A percentile compares a stretch with the other conserved stretches of the same genome.
These are phyloP conservation scores for Ditylenchus dipsaci DNA, from an alignment of 1,140 invertebrate species.

Conservation along the genomic window DNA sequence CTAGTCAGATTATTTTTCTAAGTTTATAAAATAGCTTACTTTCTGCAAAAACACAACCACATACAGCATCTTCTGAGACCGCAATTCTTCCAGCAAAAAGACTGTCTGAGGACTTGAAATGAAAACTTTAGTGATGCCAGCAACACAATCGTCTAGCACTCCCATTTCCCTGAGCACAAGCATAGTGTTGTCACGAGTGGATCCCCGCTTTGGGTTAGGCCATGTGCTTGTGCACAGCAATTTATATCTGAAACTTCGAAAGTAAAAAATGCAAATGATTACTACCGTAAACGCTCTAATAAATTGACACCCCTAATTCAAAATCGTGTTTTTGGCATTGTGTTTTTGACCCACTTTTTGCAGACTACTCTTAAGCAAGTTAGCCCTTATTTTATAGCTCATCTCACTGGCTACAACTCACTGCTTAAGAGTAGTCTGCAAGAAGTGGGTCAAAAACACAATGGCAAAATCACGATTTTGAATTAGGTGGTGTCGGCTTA, in stretches of 20 bases:
- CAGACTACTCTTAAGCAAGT: too few species aligned
- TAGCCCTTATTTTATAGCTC: too few species aligned
- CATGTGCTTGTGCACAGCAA: constrained; percentile 88
- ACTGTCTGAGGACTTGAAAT: constrained; percentile 82
- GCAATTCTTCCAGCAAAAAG: constrained; percentile 76
- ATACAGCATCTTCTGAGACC: constrained; percentile 70
- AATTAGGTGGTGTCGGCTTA: too few species aligned
- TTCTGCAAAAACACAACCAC: constrained; percentile 89
- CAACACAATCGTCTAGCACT: constrained; percentile 78
- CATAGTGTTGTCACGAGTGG: constrained; percentile 74
- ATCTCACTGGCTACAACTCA: too few species aligned
- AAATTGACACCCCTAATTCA: too few species aligned
- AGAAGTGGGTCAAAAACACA: too few species aligned
- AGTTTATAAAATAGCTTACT: constrained; percentile 58
- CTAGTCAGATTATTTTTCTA: too few species aligned
- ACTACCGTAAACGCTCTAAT: too few species aligned
- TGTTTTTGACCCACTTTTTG: too few species aligned
- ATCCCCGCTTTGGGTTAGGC: constrained; percentile 79
- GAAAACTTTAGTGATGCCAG: constrained; percentile 89
- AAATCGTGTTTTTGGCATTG: too few species aligned
- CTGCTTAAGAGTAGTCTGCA: too few species aligned
- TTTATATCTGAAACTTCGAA: constrained; percentile 72
- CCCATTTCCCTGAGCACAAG: constrained; percentile 75
- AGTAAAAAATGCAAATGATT: constrained; percentile 1
- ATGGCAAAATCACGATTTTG: too few species aligned